Evolutionary conservation across 2,888 invertebrate genomes (phyloP).

Genomic region (Alviniconcha strummeri): DNA sequence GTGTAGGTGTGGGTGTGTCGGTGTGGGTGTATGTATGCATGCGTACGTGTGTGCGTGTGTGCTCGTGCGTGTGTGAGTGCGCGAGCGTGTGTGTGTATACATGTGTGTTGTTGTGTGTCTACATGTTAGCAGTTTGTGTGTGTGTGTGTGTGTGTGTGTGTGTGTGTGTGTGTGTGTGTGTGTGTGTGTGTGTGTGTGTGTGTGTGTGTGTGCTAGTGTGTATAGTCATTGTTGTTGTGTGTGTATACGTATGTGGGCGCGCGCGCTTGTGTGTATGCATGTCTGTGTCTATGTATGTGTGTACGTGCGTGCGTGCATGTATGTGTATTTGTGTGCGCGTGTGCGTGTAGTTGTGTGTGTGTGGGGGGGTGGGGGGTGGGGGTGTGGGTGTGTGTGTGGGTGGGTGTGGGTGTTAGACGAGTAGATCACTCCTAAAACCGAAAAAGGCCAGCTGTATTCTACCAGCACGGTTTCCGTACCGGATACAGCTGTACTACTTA

Average conservation of each 20-base stretch:
- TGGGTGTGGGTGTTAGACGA: constrained; percentile 1
- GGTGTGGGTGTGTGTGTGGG: neutral
- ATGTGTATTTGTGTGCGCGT: neutral
- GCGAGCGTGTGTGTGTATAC: neutral
- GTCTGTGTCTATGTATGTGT: neutral
- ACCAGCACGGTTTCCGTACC: too few relatives aligned
- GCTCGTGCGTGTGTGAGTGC: neutral
- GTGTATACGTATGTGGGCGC: neutral
- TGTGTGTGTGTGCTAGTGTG: constrained; percentile 17
- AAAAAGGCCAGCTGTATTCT: too few relatives aligned
- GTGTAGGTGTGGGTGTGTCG: neutral
- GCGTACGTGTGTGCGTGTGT: neutral
- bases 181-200: constrained; percentile 13
- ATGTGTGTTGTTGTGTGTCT: neutral
- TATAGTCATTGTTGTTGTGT: neutral
- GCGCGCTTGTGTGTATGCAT: neutral
- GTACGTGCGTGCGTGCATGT: neutral
- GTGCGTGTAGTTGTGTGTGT: constrained; percentile 2
- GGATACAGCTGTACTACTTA: too few relatives aligned
- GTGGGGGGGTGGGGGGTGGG: neutral
- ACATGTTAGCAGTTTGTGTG: neutral
- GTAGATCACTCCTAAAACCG: too few relatives aligned
- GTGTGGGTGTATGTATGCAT: neutral
- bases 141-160: constrained; percentile 3
- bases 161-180: neutral